A percentile compares a stretch with the other conserved stretches of the same genome.
phyloP scores from a whole-genome alignment of 2,797 vertebrate genomes.

The Nyctalus aviator region DNA sequence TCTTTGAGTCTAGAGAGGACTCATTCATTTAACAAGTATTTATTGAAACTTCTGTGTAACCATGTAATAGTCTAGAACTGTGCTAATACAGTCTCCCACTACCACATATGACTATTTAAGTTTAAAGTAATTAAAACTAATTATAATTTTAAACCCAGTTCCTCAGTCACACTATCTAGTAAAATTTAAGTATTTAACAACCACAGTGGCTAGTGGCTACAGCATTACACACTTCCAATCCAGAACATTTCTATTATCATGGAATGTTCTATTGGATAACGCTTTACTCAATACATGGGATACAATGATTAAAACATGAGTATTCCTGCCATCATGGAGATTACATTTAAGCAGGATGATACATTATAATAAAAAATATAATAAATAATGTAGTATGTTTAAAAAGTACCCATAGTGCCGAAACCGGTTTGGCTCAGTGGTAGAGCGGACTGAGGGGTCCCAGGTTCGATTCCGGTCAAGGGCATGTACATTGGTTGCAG shows the following conservation, averaged over 20 bases:
- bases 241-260: not conserved
- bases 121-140: not conserved
- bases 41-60: not conserved
- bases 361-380: not conserved
- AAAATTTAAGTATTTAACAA: not conserved
- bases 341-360: not conserved
- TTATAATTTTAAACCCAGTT: conserved; percentile 11
- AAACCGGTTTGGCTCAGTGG: no score
- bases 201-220: not conserved
- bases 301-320: not conserved
- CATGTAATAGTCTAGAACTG: not conserved
- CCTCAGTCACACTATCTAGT: not conserved
- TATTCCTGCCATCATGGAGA: not conserved
- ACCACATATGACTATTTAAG: not conserved
- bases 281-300: not conserved
- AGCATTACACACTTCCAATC: not conserved
- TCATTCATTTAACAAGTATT: not conserved
- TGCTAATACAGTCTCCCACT: not conserved
- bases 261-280: not conserved
- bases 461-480: no score
- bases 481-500: no score
- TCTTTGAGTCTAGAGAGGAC: not conserved
- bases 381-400: not conserved
- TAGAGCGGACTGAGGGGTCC: no score
- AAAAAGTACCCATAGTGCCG: not conserved